Base-by-base conservation (phyloP, 2,113 vertebrate species). In the Sinocyclocheilus anophthalmus region DNA sequence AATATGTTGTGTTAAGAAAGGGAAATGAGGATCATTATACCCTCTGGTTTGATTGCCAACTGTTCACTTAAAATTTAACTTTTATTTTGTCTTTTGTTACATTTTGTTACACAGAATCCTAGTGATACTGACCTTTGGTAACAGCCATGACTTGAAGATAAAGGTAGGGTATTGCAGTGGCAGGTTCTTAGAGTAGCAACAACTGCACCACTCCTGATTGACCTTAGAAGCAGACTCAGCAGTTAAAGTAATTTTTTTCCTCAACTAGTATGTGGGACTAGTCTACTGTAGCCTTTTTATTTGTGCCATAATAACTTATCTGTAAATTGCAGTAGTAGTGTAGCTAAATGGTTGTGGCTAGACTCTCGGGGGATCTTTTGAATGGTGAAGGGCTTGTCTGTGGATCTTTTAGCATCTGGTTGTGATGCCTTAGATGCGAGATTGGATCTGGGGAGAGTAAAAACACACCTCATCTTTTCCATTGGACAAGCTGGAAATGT, bases 241-340 rank as follows among this genome's bases (percentile, higher is more conserved):
- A 26, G 14, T 18, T 55, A 50, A 50, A 50, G 4, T 53, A 0
- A 14, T n/a, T 55, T 72, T 85, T 67, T 80, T 80, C 16, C 65
- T 77, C 50, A 48, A 53, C 3, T 59, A 82, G 70, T 76, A 24
- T 81, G 84, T 86, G 81, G 70, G 77, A 85, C 73, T 87, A 83
- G 88, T 86, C 84, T 88, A 80, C 86, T 87, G 86, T 89, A 87
- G 79, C 83, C 79, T 86, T 84, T 89, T 84, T 13, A 45, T 83
- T 88, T 88, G 85, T 90, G 73, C 87, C 87, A 88, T 86, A 76
- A 87, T 85, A 83, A 81, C 33, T 76, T 45, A 42, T 83, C 63
- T 86, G 83, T 88, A 75, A 88, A 83, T 85, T 81, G 79, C 87
- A 87, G 65, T 59, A 82, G 82, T 88, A 53, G 76, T 78, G 81